phyloP scores from a whole-genome alignment of 2,888 invertebrate genomes.

The Folsomia candida region DNA sequence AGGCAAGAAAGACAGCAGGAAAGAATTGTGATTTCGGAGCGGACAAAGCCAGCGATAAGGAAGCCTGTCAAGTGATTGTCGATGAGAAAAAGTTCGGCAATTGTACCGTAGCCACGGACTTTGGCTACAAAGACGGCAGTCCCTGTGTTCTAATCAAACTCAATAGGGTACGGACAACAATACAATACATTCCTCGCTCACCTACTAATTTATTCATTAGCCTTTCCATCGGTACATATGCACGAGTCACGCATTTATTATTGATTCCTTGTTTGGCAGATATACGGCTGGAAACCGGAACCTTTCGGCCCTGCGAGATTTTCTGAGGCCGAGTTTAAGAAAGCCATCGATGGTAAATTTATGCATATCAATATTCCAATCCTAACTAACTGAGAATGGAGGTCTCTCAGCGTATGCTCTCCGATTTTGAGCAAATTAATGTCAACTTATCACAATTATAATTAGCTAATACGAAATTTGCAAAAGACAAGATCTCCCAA shows the following conservation, averaged over 20 bases:
- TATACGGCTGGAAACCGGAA: conserved; percentile 81
- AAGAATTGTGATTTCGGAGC: neutral
- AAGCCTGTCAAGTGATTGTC: neutral
- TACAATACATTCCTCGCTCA: too few species aligned
- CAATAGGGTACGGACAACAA: conserved; percentile 84
- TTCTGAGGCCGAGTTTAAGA: neutral
- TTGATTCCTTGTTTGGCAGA: conserved; percentile 56
- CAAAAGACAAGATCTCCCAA: too few species aligned
- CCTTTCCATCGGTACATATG: too few species aligned
- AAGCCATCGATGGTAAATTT: neutral
- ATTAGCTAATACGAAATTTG: too few species aligned
- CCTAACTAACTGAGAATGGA: too few species aligned
- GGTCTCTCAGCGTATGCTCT: too few species aligned
- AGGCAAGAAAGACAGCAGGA: neutral
- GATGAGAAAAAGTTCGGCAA: conserved; percentile 59
- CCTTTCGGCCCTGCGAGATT: neutral
- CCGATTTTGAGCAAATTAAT: too few species aligned
- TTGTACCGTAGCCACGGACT: conserved; percentile 73
- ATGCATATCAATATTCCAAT: too few species aligned
- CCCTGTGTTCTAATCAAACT: conserved; percentile 96
- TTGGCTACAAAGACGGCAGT: conserved; percentile 78
- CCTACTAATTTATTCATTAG: too few species aligned
- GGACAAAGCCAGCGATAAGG: neutral
- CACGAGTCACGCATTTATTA: too few species aligned
- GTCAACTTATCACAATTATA: too few species aligned